A percentile compares a stretch with the other conserved stretches of the same genome.
These are phyloP conservation scores for Lucifuga dentata DNA, from an alignment of 2,113 vertebrate species.

Conservation along the genomic window DNA sequence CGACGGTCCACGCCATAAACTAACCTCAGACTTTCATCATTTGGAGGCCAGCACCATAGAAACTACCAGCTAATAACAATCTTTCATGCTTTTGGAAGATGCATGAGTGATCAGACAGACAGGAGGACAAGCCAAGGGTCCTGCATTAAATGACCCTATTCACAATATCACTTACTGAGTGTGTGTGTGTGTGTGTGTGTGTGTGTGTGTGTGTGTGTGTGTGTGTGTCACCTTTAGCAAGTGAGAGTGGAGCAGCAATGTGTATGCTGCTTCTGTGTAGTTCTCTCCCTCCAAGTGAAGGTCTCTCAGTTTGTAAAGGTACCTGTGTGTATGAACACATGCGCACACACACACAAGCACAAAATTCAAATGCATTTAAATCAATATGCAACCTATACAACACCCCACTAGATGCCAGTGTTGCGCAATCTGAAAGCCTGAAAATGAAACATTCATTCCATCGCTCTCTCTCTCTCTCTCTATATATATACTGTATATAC, in stretches of 20 bases:
- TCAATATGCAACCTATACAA: slow-evolving; percentile 24
- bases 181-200: no score
- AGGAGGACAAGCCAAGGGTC: not conserved
- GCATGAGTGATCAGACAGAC: slow-evolving; percentile 37
- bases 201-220: slow-evolving; percentile 28
- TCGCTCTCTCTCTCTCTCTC: slow-evolving; percentile 4
- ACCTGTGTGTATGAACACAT: slow-evolving; percentile 77
- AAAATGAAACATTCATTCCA: slow-evolving; percentile 8
- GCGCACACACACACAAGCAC: slow-evolving; percentile 16
- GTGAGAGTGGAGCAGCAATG: slow-evolving; percentile 93
- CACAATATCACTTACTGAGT: slow-evolving; percentile 14
- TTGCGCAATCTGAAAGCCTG: slow-evolving; percentile 47
- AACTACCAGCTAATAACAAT: slow-evolving; percentile 56
- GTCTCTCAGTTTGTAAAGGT: slow-evolving; percentile 95
- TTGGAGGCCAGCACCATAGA: slow-evolving; percentile 35
- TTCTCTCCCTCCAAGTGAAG: slow-evolving; percentile 97
- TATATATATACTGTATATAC: not conserved
- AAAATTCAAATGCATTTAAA: not conserved
- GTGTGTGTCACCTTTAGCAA: slow-evolving; percentile 89
- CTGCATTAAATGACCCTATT: slow-evolving; percentile 9
- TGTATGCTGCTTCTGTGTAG: slow-evolving; percentile 96
- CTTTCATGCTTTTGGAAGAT: slow-evolving; percentile 3
- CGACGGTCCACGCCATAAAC: slow-evolving; percentile 49
- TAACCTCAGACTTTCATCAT: slow-evolving; percentile 48
- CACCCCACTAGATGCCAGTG: slow-evolving; percentile 77